These are phyloP conservation scores for Tortricodes alternella DNA, from an alignment of 2,888 invertebrate species.

Conservation along the genomic window DNA sequence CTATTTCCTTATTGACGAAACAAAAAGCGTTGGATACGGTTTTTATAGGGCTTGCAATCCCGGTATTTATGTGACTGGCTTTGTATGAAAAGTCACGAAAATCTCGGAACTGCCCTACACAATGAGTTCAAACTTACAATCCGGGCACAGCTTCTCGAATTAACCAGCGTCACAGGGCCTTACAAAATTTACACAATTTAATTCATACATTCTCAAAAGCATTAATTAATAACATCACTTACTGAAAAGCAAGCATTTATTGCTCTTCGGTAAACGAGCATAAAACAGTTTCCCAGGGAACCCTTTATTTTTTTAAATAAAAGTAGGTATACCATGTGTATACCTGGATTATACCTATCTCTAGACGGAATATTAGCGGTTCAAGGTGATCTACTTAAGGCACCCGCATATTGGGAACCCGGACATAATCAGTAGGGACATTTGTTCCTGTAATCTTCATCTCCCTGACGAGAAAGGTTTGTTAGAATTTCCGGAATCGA, in stretches of 20 bases:
- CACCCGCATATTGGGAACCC: constrained; percentile 25
- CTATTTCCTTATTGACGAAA: too few relatives aligned
- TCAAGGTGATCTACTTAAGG: constrained; percentile 17
- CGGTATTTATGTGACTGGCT: too few relatives aligned
- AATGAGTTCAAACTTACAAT: too few relatives aligned
- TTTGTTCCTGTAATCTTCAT: constrained; percentile 25
- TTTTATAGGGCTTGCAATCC: too few relatives aligned
- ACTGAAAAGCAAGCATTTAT: background rate
- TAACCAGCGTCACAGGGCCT: too few relatives aligned
- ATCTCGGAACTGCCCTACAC: too few relatives aligned
- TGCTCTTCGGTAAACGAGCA: constrained; percentile 9
- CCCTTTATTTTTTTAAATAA: constrained; percentile 7
- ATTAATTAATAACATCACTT: background rate
- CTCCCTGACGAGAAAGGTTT: constrained; percentile 5
- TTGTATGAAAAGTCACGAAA: too few relatives aligned
- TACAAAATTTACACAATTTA: too few relatives aligned
- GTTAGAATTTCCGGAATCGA: constrained; percentile 1
- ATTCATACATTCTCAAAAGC: background rate
- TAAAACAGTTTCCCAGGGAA: constrained; percentile 1
- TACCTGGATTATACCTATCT: constrained; percentile 16
- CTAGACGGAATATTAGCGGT: constrained; percentile 7
- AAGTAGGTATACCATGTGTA: constrained; percentile 12
- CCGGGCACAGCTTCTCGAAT: too few relatives aligned
- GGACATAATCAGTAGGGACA: constrained; percentile 23
- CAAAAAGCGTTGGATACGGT: too few relatives aligned